A percentile compares a stretch with the other conserved stretches of the same genome.
These are phyloP conservation scores for Aricia artaxerxes DNA, from an alignment of 2,888 invertebrate genomes.

Conservation along the genomic window DNA sequence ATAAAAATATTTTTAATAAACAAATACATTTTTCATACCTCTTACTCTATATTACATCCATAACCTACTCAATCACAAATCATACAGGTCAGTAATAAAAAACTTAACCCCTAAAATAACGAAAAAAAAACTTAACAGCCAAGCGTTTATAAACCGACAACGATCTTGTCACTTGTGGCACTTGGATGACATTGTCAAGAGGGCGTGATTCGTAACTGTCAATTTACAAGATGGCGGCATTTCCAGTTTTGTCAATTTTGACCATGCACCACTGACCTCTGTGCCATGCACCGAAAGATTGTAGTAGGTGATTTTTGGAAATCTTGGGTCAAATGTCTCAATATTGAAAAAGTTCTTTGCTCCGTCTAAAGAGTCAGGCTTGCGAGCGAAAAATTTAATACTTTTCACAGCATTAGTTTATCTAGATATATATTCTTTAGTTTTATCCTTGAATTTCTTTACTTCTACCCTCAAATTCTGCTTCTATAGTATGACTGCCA, in stretches of 20 bases:
- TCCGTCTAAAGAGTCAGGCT: too few relatives aligned
- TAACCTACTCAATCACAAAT: slow-evolving; percentile 38
- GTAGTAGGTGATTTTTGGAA: not conserved
- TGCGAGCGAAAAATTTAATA: too few relatives aligned
- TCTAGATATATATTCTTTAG: not conserved
- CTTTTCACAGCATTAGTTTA: too few relatives aligned
- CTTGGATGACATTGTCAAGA: too few relatives aligned
- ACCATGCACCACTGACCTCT: not conserved
- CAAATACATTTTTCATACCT: slow-evolving; percentile 34
- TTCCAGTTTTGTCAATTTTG: not conserved
- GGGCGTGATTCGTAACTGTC: not conserved
- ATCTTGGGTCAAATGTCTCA: slow-evolving; percentile 6
- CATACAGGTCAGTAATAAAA: slow-evolving; percentile 10
- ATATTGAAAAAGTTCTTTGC: not conserved
- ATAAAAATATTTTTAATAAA: slow-evolving; percentile 33
- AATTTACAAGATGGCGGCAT: not conserved
- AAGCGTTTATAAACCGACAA: slow-evolving; percentile 8
- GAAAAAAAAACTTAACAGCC: slow-evolving; percentile 6
- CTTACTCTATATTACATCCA: slow-evolving; percentile 21
- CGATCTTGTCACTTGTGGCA: too few relatives aligned
- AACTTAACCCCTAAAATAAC: slow-evolving; percentile 14
- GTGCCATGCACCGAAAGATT: not conserved
- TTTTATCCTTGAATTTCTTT: not conserved
- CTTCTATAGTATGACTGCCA: not conserved
- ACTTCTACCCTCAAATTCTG: not conserved